Evolutionary conservation across 2,888 invertebrate species (phyloP).

Genomic region (Doris montereyensis): DNA sequence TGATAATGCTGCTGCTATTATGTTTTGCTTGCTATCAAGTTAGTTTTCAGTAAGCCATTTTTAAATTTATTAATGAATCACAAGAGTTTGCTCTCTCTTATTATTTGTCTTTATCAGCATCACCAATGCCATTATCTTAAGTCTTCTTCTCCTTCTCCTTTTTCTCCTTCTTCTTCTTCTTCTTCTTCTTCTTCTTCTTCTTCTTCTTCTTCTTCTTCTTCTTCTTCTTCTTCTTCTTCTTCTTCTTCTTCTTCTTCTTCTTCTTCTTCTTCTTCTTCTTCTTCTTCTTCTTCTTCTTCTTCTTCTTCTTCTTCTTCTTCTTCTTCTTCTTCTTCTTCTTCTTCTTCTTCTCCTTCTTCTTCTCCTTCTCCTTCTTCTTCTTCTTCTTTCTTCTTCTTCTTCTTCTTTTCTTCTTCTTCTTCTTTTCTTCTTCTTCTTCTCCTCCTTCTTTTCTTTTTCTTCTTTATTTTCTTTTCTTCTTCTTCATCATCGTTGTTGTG

Average conservation of each 20-base stretch:
- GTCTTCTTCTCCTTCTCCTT: not conserved
- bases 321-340: not conserved
- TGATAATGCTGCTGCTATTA: conserved; percentile 10
- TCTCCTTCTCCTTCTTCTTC: not conserved
- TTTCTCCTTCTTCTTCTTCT: not conserved
- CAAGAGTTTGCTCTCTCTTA: too few relatives aligned
- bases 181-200: not conserved
- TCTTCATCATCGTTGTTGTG: too few relatives aligned
- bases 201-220: not conserved
- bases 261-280: not conserved
- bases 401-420: too few relatives aligned
- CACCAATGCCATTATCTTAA: too few relatives aligned
- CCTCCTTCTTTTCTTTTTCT: too few relatives aligned
- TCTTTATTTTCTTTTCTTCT: too few relatives aligned
- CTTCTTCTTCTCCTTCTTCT: not conserved
- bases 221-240: not conserved
- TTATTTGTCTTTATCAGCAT: too few relatives aligned
- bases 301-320: not conserved
- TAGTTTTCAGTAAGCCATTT: too few relatives aligned
- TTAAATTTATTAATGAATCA: too few relatives aligned
- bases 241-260: not conserved
- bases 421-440: too few relatives aligned
- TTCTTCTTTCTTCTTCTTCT: too few relatives aligned
- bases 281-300: not conserved
- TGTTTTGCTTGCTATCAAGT: not conserved